phyloP scores from a whole-genome alignment of 2,113 vertebrate genomes.

The Hemibagrus wyckioides region DNA sequence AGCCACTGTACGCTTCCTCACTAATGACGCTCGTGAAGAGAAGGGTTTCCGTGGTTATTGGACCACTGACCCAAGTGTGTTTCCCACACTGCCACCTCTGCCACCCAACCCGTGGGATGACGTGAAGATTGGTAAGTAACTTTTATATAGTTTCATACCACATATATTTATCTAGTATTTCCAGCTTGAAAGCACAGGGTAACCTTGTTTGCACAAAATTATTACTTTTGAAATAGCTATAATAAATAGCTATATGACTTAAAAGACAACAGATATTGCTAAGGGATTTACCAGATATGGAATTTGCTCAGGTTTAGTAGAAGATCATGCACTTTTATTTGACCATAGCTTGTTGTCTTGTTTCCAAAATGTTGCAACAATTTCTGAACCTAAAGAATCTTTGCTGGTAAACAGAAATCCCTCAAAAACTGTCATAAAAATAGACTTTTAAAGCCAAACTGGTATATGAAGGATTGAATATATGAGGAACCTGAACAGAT shows the following conservation, averaged over 20 bases:
- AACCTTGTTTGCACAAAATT: too few species aligned
- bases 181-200: too few species aligned
- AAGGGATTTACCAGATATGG: neutral
- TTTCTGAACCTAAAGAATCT: too few species aligned
- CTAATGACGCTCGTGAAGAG: constrained; percentile 60
- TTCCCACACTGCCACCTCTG: constrained; percentile 64
- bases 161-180: too few species aligned
- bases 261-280: too few species aligned
- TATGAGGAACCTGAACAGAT: neutral
- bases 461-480: too few species aligned
- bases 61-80: constrained; percentile 63
- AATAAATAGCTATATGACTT: too few species aligned
- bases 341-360: neutral
- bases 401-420: too few species aligned
- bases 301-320: neutral
- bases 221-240: neutral
- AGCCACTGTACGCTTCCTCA: constrained; percentile 71
- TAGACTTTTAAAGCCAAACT: too few species aligned
- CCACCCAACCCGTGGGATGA: constrained; percentile 68
- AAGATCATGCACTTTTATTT: neutral
- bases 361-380: neutral
- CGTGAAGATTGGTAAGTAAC: constrained; percentile 64
- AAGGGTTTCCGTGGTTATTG: constrained; percentile 76
- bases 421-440: too few species aligned
- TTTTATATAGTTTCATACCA: neutral